These are phyloP conservation scores for Drosophila pseudotalamancana DNA, from an alignment of 2,888 invertebrate species.

Conservation along the genomic window DNA sequence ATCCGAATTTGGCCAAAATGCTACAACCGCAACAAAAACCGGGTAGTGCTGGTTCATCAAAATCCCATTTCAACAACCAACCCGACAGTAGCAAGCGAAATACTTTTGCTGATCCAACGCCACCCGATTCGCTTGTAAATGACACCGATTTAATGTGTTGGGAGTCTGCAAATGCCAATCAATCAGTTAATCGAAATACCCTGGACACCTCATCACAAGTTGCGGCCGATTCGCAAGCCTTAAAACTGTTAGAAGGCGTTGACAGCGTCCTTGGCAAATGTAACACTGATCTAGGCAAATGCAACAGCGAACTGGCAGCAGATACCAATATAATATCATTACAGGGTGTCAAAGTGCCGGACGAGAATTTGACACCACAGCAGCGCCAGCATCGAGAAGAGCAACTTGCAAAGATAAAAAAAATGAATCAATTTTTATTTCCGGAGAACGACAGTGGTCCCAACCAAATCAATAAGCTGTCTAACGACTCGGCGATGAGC, in stretches of 20 bases:
- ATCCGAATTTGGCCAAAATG: slow-evolving; percentile 37
- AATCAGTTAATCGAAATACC: slow-evolving; percentile 64
- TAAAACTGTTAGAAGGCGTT: slow-evolving; percentile 62
- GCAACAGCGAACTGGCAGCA: slow-evolving; percentile 37
- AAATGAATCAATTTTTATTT: slow-evolving; percentile 96
- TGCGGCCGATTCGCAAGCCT: slow-evolving; percentile 47
- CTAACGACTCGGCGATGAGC: slow-evolving; percentile 36
- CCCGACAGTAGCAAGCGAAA: slow-evolving; percentile 47
- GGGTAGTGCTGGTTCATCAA: slow-evolving; percentile 11
- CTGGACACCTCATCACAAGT: slow-evolving; percentile 54
- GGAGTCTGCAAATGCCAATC: slow-evolving; percentile 85
- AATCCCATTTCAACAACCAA: slow-evolving; percentile 45
- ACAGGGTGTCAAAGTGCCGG: slow-evolving; percentile 94
- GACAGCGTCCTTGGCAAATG: slow-evolving; percentile 59
- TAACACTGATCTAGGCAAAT: slow-evolving; percentile 18
- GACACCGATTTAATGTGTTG: slow-evolving; percentile 85
- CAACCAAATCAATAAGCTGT: slow-evolving; percentile 45
- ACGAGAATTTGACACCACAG: slow-evolving; percentile 98
- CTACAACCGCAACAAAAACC: slow-evolving; percentile 46
- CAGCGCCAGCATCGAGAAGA: slow-evolving; percentile 97
- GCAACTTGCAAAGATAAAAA: slow-evolving; percentile 93
- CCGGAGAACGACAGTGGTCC: slow-evolving; percentile 87
- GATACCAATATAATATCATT: slow-evolving; percentile 86
- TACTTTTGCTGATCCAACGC: slow-evolving; percentile 38
- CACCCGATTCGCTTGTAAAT: slow-evolving; percentile 53